Base-by-base conservation (phyloP, 2,888 invertebrate genomes). In the Coecobrya sp. region DNA sequence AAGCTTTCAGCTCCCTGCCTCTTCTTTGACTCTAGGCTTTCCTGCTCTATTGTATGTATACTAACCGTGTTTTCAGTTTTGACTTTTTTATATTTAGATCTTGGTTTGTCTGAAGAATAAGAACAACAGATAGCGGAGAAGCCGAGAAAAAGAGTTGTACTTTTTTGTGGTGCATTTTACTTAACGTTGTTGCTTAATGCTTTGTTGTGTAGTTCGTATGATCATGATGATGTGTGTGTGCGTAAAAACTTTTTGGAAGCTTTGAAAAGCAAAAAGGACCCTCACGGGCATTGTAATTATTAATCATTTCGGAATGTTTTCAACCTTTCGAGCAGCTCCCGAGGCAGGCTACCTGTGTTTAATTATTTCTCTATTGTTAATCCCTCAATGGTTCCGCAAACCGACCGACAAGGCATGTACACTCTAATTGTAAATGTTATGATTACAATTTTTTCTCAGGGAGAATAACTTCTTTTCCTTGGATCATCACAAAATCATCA, bases 281-380 rank as follows among this genome's bases (percentile, higher is more conserved):
- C 91, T 91, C 91, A 79, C 86, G 86, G 86, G 91, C 91, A 86
- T 79, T 82, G 86, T 86, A 91, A 91, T 91, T 91, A 91, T 91
- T 91, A 91, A 91, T 91, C 91, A 91, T 91, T 91, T 91, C 73
- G 86, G 91, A 91, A 91, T 91, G 86, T 87, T 81, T 52, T 59
- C 85, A 91, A 76, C 86, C 81, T 91, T 87, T 82, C 86, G 59
- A 91, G 91, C 81, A 91, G 91, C 91, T 91, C 91, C 91, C 68
- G 91, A 91, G 91, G 91, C 91, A 91, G 92, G 93, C 94, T 94
- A 94, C 94, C 94, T 93, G 94, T 94, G 93, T 94, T 94, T 94
- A 94, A 94, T 94, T 94, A 94, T 94, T 94, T 94, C 94, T 93
- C 94, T 93, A 94, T 94, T 94, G 94, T 94, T 94, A 93, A 93